Evolutionary conservation across 1,140 invertebrate species (phyloP).

Genomic region (Atopsyche davidsoni): DNA sequence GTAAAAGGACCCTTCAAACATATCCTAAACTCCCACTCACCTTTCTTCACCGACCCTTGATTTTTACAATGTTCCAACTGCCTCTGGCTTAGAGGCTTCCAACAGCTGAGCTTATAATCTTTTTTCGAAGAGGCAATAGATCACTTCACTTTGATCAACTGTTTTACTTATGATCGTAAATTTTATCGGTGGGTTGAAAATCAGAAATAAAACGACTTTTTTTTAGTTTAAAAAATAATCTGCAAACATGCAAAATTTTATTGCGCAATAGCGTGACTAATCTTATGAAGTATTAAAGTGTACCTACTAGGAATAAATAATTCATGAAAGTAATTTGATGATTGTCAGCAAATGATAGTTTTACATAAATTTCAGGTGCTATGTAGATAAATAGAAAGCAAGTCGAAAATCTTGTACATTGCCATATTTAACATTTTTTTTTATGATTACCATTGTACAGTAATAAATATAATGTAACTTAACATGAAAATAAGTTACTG

Average conservation of each 20-base stretch:
- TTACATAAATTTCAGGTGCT: background rate
- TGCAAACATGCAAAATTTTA: conserved; percentile 9
- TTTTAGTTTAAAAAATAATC: conserved; percentile 1
- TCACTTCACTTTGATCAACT: background rate
- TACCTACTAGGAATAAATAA: background rate
- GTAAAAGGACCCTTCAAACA: too few species aligned
- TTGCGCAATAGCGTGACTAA: conserved; percentile 10
- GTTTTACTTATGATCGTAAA: background rate
- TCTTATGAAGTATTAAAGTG: background rate
- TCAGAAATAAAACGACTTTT: background rate
- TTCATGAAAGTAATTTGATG: background rate
- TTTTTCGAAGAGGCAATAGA: too few species aligned
- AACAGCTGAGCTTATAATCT: too few species aligned
- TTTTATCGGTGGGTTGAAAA: background rate
- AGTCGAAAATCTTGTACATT: background rate
- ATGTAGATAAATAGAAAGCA: background rate
- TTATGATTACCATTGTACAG: background rate
- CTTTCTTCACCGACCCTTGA: too few species aligned
- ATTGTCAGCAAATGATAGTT: background rate
- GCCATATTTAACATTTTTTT: too few species aligned
- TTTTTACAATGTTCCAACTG: too few species aligned
- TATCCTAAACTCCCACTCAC: too few species aligned
- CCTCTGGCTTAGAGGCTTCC: too few species aligned
- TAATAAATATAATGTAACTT: background rate
- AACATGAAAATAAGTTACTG: too few species aligned